Conservation (phyloP, 2,888 invertebrate species). For the Ernsta delagoae region DNA sequence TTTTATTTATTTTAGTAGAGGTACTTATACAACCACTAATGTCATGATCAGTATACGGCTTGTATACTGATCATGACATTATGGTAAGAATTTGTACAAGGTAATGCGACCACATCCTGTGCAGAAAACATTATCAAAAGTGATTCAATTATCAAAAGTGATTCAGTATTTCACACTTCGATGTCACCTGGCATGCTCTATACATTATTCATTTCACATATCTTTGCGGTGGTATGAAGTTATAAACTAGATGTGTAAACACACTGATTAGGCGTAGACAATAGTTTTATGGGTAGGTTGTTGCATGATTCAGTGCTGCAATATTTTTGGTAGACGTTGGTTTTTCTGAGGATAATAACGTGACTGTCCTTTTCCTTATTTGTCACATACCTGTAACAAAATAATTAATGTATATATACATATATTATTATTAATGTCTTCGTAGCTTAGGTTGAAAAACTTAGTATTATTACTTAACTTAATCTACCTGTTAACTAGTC, state of each 20-base stretch:
- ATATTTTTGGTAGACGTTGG: background rate
- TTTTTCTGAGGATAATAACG: background rate
- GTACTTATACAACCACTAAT: too few species aligned
- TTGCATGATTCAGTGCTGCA: background rate
- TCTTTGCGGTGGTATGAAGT: background rate
- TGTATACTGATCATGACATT: too few species aligned
- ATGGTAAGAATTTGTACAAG: background rate
- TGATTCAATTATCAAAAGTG: background rate
- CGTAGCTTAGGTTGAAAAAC: too few species aligned
- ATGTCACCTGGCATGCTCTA: background rate
- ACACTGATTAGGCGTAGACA: background rate
- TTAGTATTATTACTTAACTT: too few species aligned
- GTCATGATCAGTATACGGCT: too few species aligned
- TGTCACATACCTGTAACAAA: too few species aligned
- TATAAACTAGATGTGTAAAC: background rate
- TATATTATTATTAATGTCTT: too few species aligned
- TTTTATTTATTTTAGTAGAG: too few species aligned
- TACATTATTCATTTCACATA: background rate
- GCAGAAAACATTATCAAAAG: background rate
- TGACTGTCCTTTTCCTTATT: background rate
- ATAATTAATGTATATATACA: too few species aligned
- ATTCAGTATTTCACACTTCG: background rate
- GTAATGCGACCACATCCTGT: background rate
- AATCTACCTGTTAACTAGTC: too few species aligned
- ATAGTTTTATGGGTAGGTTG: background rate